Percentiles rank a stretch among this genome's conserved stretches.
These are phyloP conservation scores for Podotricha telesiphe DNA, from an alignment of 2,888 invertebrate genomes.

Conservation along the genomic window DNA sequence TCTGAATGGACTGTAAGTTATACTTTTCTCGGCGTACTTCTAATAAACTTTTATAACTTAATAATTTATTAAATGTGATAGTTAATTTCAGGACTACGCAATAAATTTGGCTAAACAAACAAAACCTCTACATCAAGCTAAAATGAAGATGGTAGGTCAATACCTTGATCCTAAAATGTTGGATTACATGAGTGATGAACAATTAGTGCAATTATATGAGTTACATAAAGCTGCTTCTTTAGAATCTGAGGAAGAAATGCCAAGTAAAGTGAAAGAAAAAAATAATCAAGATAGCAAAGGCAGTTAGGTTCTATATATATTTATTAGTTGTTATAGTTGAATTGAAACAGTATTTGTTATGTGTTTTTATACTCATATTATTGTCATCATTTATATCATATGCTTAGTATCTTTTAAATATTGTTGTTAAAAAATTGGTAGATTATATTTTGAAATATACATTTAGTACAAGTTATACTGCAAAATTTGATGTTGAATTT, in stretches of 20 bases:
- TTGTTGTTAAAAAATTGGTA: too few relatives aligned
- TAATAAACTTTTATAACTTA: neutral
- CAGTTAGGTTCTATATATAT: constrained; percentile 13
- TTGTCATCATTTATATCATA: too few relatives aligned
- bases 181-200: constrained; percentile 90
- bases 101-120: constrained; percentile 89
- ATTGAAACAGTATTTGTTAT: too few relatives aligned
- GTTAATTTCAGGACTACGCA: constrained; percentile 88
- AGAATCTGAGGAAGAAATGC: constrained; percentile 27
- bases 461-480: too few relatives aligned
- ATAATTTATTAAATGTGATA: constrained; percentile 13
- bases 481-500: too few relatives aligned
- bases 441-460: too few relatives aligned
- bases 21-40: neutral
- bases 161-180: constrained; percentile 85
- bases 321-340: too few relatives aligned
- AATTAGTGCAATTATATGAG: constrained; percentile 93
- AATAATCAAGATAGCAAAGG: constrained; percentile 29
- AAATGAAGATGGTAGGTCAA: constrained; percentile 85
- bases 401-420: too few relatives aligned
- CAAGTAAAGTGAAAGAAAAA: constrained; percentile 9
- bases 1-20: constrained; percentile 93
- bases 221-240: constrained; percentile 86
- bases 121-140: constrained; percentile 85
- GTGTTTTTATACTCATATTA: too few relatives aligned